phyloP scores from a whole-genome alignment of 2,888 invertebrate genomes.

The Argyresthia albistria region DNA sequence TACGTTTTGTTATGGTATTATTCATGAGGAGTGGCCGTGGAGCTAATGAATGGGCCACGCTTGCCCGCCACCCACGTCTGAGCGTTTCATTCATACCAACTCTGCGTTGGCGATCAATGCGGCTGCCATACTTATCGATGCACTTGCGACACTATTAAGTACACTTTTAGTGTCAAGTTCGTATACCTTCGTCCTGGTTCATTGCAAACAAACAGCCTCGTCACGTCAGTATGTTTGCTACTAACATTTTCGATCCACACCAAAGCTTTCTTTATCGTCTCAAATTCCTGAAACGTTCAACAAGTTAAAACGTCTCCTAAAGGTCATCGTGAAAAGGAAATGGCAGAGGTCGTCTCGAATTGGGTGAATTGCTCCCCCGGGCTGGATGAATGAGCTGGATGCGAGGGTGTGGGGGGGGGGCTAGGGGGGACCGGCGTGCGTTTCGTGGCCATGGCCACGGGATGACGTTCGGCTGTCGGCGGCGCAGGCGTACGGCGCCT shows the following conservation, averaged over 20 bases:
- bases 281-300: constrained; percentile 18
- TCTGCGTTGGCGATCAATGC: constrained; percentile 52
- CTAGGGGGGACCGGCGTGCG: constrained; percentile 31
- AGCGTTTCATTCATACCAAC: constrained; percentile 51
- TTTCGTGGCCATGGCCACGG: constrained; percentile 51
- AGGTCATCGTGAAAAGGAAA: constrained; percentile 52
- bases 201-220: no score
- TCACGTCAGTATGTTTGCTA: no score
- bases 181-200: neutral
- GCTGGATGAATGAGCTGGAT: constrained; percentile 29
- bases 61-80: constrained; percentile 43
- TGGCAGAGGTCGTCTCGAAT: constrained; percentile 47
- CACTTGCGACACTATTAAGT: constrained; percentile 9
- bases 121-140: constrained; percentile 20
- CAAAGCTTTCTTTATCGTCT: no score
- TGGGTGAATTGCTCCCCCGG: constrained; percentile 20
- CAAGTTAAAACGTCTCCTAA: constrained; percentile 32
- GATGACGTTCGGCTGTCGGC: constrained; percentile 53
- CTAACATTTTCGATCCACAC: no score
- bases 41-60: constrained; percentile 57
- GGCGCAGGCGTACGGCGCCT: constrained; percentile 35
- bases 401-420: constrained; percentile 17
- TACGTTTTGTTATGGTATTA: constrained; percentile 60
- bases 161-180: constrained; percentile 1
- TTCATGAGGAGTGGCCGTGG: constrained; percentile 63